Conservation (phyloP, 2,113 vertebrate species). For the Verasper variegatus region DNA sequence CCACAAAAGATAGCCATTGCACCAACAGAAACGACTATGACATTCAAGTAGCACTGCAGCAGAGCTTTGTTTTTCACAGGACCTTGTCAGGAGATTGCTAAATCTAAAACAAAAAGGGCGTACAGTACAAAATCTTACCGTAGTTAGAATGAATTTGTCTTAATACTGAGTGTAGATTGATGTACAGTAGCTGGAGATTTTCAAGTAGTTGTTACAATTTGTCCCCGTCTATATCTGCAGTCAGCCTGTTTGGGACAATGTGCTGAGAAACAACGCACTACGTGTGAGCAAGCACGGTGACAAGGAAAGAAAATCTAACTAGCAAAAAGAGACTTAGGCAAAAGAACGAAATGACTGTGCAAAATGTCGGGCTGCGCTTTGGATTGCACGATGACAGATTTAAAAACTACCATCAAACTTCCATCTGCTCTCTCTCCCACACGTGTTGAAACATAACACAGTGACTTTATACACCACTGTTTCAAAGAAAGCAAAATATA, state of each 20-base stretch:
- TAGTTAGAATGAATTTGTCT: constrained; percentile 50
- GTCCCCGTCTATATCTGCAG: constrained; percentile 51
- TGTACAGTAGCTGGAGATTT: constrained; percentile 66
- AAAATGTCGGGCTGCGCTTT: constrained; percentile 57
- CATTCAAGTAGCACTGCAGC: constrained; percentile 69
- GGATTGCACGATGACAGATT: constrained; percentile 40
- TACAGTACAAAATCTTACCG: constrained; percentile 56
- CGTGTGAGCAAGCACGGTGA: constrained; percentile 28
- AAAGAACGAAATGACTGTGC: constrained; percentile 56
- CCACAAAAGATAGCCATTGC: constrained; percentile 62
- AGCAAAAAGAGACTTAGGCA: constrained; percentile 18
- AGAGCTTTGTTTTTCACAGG: constrained; percentile 40
- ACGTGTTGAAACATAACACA: constrained; percentile 25
- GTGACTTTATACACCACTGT: constrained; percentile 39
- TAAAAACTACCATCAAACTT: constrained; percentile 23
- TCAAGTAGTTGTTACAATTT: constrained; percentile 68
- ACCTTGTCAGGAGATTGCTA: constrained; percentile 44
- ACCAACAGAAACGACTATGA: constrained; percentile 65
- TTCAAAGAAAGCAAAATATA: constrained; percentile 50
- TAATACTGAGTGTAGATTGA: constrained; percentile 47
- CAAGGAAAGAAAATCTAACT: constrained; percentile 15
- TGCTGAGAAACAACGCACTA: constrained; percentile 41
- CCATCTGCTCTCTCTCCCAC: constrained; percentile 20
- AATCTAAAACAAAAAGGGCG: constrained; percentile 26
- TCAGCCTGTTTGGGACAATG: constrained; percentile 43